Percentiles rank a stretch among this genome's conserved stretches.
Evolutionary conservation across 2,888 invertebrate species (phyloP).

Genomic region (Ormyrus thymus): DNA sequence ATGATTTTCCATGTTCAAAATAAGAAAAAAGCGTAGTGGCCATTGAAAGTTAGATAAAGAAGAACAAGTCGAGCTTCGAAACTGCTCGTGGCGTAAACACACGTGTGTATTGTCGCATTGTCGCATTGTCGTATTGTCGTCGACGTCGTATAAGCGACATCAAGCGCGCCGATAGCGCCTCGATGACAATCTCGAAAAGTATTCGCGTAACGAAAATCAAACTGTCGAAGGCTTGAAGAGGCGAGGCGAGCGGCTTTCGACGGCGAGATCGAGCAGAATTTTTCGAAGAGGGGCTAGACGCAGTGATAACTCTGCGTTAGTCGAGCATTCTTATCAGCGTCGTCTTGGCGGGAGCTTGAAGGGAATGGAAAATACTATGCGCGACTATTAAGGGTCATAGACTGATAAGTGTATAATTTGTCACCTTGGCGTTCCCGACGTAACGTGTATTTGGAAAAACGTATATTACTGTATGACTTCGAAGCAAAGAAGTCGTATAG

Average conservation of each 20-base stretch:
- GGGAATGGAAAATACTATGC: background rate
- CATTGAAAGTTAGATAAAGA: too few relatives aligned
- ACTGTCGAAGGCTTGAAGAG: slow-evolving; percentile 7
- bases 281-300: background rate
- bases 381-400: slow-evolving; percentile 13
- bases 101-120: too few relatives aligned
- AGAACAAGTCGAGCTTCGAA: too few relatives aligned
- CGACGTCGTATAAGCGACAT: slow-evolving; percentile 1
- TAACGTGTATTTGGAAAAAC: background rate
- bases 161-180: background rate
- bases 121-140: background rate
- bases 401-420: slow-evolving; percentile 8
- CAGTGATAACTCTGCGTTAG: background rate
- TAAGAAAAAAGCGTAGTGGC: too few relatives aligned
- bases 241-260: background rate
- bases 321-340: background rate
- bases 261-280: slow-evolving; percentile 2
- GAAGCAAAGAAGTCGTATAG: too few relatives aligned
- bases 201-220: background rate
- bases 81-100: background rate
- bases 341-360: background rate
- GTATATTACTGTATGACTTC: background rate
- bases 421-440: background rate
- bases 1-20: too few relatives aligned
- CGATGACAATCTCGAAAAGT: slow-evolving; percentile 7